Base-by-base conservation (phyloP, 2,888 invertebrate genomes). In the Apodemia mormo region DNA sequence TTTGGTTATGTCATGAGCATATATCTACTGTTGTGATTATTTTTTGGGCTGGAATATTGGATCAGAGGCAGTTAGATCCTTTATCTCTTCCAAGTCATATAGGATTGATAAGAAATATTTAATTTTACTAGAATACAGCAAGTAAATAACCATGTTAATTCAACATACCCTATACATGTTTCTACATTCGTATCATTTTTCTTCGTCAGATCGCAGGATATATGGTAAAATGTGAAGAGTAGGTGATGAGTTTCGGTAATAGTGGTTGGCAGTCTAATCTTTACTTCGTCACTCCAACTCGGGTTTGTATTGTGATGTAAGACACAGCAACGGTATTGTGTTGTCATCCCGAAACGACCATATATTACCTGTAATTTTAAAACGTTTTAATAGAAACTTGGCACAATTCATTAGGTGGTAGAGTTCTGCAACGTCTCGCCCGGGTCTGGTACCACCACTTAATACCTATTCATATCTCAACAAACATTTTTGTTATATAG, bases 161-260 rank as follows among this genome's bases (percentile, higher is more conserved):
- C 49, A 29, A 76, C 82, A 85, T 79, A 94, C 73, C 99, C 99
- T 69, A 99, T 97, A 79, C 97, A 96, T 75, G 95, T 96, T 85
- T 97, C 97, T 22, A 96, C 94, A 71, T 95, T 95, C 49, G 95
- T 94, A 76, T 96, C 96, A 69, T 96, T 95, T 82, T 96, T 96
- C 86, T 97, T 96, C 68, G 96, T 95, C 75, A 96, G 94, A 89
- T 98, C 97, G 84, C 99, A 99, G 73, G 98, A 98, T 73, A 99
- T 97, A 86, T 99, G 99, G 82, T 97, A 96, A 91, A 99, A 99
- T 4, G 97, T 97, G 91, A 99, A 99, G 68, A 99, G 94, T 70
- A 99, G 89, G 85, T 99, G 99, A 87, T 99, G 99, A 68, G 96
- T 95, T 0, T 96, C 89, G 61, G 97, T 96, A 68, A 99, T 92